These are phyloP conservation scores for Dendrolimus kikuchii DNA, from an alignment of 1,140 invertebrate species.

Conservation along the genomic window DNA sequence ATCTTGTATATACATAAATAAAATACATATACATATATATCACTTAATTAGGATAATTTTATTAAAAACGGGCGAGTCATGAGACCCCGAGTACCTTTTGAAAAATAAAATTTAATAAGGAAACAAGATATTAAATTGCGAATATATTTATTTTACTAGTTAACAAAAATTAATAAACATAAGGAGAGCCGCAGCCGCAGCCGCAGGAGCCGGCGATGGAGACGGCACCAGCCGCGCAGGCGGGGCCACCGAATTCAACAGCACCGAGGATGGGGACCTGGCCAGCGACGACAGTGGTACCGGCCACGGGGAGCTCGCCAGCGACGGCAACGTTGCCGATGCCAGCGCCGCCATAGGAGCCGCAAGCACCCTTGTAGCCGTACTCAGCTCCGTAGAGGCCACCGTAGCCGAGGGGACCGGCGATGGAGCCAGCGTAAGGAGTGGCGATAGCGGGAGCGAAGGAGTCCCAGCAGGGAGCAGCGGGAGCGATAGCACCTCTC, in stretches of 20 bases:
- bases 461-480: background rate
- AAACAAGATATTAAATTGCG: no score
- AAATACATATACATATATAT: no score
- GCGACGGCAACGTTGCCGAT: constrained; percentile 31
- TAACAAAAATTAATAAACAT: background rate
- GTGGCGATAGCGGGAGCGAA: background rate
- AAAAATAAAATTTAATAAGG: no score
- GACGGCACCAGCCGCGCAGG: constrained; percentile 6
- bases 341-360: constrained; percentile 30
- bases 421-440: no score
- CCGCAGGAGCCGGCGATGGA: constrained; percentile 6
- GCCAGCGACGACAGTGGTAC: constrained; percentile 8
- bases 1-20: no score
- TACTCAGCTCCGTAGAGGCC: background rate
- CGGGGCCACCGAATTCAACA: constrained; percentile 2
- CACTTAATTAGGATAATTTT: no score
- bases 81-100: no score
- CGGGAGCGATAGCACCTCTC: background rate
- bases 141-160: no score
- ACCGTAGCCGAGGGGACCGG: background rate
- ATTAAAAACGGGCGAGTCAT: no score
- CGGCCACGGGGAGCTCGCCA: constrained; percentile 34
- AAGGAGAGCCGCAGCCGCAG: constrained; percentile 4
- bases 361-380: background rate
- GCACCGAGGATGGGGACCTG: constrained; percentile 8